Evolutionary conservation across 2,797 vertebrate species (phyloP).

Genomic region (Euphonia xanthogaster): DNA sequence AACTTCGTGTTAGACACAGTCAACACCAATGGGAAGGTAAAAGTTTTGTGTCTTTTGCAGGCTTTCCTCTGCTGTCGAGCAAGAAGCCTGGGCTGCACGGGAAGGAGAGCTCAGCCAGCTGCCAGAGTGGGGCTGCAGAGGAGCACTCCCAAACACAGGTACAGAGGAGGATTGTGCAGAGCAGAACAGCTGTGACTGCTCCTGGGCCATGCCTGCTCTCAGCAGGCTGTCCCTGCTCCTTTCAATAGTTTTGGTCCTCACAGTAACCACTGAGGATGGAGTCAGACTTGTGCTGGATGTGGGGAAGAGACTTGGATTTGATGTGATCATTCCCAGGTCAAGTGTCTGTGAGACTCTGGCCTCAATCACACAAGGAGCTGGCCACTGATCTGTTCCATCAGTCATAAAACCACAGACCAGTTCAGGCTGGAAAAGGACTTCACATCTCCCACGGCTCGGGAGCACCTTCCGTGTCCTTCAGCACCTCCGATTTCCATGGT

Average conservation of each 20-base stretch:
- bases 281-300: rapidly evolving
- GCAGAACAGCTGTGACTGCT: rapidly evolving
- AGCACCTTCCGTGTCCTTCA: background rate
- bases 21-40: background rate
- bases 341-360: rapidly evolving
- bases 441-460: background rate
- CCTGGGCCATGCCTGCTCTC: background rate
- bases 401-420: background rate
- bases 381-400: background rate
- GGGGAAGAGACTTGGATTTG: background rate
- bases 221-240: background rate
- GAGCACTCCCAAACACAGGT: slow-evolving; percentile 20
- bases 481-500: background rate
- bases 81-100: background rate
- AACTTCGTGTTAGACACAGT: background rate
- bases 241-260: background rate
- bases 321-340: background rate
- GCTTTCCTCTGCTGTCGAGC: slow-evolving; percentile 29
- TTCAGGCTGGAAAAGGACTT: background rate
- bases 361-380: rapidly evolving
- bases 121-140: background rate
- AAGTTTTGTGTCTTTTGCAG: slow-evolving; percentile 39
- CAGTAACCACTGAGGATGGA: background rate
- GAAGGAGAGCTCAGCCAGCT: slow-evolving; percentile 1
- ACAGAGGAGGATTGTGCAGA: background rate